Evolutionary conservation across 2,888 invertebrate genomes (phyloP), one percentile per base, ranked within the genome.

Genomic region (Drosophila sordidula): DNA sequence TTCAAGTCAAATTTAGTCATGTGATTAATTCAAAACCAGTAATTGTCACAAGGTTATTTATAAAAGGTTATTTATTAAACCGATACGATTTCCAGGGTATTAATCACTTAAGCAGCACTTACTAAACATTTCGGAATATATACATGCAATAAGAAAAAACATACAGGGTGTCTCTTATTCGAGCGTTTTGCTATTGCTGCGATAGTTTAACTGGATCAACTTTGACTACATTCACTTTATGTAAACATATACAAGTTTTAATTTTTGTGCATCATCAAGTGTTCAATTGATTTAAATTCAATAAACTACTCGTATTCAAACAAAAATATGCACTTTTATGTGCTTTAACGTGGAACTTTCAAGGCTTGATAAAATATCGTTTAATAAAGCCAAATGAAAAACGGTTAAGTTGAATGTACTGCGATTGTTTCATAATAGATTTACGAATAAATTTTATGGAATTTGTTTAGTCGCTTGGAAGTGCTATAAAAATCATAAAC

Each of bases 381-480:
- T 54, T 55, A 59, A 74, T 68, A 64, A 51, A 61, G 62, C n/a
- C 50, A 49, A 70, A 66, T 74, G 64, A 63, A 54, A 72, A 72
- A 65, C 62, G 57, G 22, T 32, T 46, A 44, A 44, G 29, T 32
- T 62, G n/a, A 57, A 70, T 42, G 51, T 26, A 62, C 68, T 52
- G 29, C 16, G 39, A 65, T 61, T 74, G 68, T 62, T 62, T 65
- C 44, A 58, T 78, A 70, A 83, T 81, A 65, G 67, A 75, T 70
- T 80, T 66, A 62, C 61, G 69, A 58, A 64, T 64, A 72, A 65
- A 77, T 70, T 84, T 80, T 68, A 80, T 80, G 67, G 74, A 18
- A 68, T 80, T 81, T 81, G 85, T 45, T 80, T 76, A 82, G 82
- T 80, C 74, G 74, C 72, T 55, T 82, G 85, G 78, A 85, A 87